phyloP scores from a whole-genome alignment of 2,113 vertebrate species.

The Cyanocitta stelleri region DNA sequence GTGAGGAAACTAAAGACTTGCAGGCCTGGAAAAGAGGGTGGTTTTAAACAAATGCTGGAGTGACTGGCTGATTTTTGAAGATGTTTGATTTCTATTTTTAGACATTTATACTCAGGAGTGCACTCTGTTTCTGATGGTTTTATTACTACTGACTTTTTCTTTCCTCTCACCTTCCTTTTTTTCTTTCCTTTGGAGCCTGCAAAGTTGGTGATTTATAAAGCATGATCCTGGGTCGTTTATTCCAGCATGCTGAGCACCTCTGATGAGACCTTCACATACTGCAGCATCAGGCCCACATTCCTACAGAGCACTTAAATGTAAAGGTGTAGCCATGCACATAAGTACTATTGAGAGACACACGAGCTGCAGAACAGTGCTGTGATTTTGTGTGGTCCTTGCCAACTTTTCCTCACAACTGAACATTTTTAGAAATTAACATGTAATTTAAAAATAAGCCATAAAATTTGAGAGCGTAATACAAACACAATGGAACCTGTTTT shows the following conservation, averaged over 20 bases:
- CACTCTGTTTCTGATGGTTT: slow-evolving; percentile 13
- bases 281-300: not conserved
- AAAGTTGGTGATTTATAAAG: slow-evolving; percentile 5
- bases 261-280: not conserved
- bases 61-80: slow-evolving; percentile 11
- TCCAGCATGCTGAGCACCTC: not conserved
- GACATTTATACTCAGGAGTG: not conserved
- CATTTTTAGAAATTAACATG: slow-evolving; percentile 60
- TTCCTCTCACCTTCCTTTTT: not conserved
- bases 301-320: not conserved
- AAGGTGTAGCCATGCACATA: not conserved
- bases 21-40: not conserved
- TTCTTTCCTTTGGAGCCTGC: not conserved
- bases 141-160: slow-evolving; percentile 10
- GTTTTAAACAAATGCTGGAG: not conserved
- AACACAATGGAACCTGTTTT: slow-evolving; percentile 51
- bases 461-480: slow-evolving; percentile 27
- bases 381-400: slow-evolving; percentile 50
- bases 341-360: not conserved
- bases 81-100: slow-evolving; percentile 52
- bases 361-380: not conserved
- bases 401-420: slow-evolving; percentile 18
- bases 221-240: not conserved
- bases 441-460: slow-evolving; percentile 55
- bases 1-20: not conserved